A percentile compares a stretch with the other conserved stretches of the same genome.
Evolutionary conservation across 2,113 vertebrate genomes (phyloP).

Genomic region (Ariopsis seemanni): DNA sequence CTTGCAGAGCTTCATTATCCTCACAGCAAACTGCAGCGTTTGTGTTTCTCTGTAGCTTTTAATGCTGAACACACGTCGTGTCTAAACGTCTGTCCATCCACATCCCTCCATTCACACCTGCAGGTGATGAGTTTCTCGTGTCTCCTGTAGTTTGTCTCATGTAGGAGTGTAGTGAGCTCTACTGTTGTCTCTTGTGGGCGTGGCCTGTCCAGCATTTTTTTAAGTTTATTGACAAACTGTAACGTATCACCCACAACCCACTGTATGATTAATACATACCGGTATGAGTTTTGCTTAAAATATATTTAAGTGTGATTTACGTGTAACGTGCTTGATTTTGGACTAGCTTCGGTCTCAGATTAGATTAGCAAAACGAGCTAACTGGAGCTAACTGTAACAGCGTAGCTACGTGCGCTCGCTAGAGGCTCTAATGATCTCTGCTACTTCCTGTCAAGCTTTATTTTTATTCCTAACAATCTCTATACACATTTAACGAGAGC

Average conservation of each 20-base stretch:
- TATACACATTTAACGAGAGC: no score
- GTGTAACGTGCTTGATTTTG: background rate
- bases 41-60: conserved; percentile 35
- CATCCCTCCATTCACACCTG: background rate
- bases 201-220: background rate
- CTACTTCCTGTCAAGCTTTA: no score
- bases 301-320: background rate
- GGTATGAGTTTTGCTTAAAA: background rate
- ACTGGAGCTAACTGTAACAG: background rate
- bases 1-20: conserved; percentile 34
- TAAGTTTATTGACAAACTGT: background rate
- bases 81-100: background rate
- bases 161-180: background rate
- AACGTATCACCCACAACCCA: background rate
- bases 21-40: conserved; percentile 33
- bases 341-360: background rate
- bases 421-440: background rate
- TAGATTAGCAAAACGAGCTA: background rate
- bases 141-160: background rate
- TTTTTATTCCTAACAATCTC: no score
- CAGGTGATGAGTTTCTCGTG: background rate
- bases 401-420: background rate
- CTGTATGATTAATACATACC: background rate
- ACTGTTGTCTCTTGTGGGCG: background rate
- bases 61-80: background rate